Conservation (phyloP, 1,140 invertebrate species). For the Procambarus clarkii region DNA sequence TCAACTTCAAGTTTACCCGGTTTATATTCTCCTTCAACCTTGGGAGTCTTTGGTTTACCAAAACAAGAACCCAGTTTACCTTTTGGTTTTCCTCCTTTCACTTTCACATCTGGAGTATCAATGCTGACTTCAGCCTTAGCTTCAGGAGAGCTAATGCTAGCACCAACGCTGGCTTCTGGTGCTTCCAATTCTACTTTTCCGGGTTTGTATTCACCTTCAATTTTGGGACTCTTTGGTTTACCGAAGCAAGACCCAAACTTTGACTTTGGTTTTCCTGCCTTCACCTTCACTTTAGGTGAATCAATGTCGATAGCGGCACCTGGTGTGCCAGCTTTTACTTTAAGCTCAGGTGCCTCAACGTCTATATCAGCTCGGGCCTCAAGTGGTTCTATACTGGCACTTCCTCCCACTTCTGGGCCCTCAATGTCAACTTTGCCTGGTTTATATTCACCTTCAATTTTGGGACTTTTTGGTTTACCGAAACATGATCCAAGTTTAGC, state of each 20-base stretch:
- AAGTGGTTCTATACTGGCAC: neutral
- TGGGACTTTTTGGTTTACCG: too few species aligned
- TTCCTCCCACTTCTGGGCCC: conserved; percentile 18
- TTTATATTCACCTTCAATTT: too few species aligned
- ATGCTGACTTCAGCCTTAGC: conserved; percentile 15
- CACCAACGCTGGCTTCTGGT: neutral
- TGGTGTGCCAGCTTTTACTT: conserved; percentile 37
- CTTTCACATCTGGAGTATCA: conserved; percentile 40
- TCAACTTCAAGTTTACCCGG: conserved; percentile 37
- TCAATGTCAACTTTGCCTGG: neutral
- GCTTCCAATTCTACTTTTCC: conserved; percentile 4
- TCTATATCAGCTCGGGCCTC: conserved; percentile 17
- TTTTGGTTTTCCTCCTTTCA: conserved; percentile 44
- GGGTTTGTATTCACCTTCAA: conserved; percentile 1
- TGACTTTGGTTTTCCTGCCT: conserved; percentile 17
- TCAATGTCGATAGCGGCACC: conserved; percentile 49
- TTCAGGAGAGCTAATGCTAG: conserved; percentile 5
- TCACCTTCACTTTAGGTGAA: conserved; percentile 40
- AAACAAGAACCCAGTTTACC: conserved; percentile 59
- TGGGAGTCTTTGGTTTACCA: conserved; percentile 53
- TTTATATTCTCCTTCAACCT: conserved; percentile 52
- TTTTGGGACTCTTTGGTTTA: conserved; percentile 29
- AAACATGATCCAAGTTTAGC: too few species aligned
- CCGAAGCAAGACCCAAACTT: conserved; percentile 52
- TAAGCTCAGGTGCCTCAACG: conserved; percentile 30